Evolutionary conservation across 2,113 vertebrate genomes (phyloP), one percentile per base, ranked within the genome.

Genomic region (Gnathonemus longibarbis): DNA sequence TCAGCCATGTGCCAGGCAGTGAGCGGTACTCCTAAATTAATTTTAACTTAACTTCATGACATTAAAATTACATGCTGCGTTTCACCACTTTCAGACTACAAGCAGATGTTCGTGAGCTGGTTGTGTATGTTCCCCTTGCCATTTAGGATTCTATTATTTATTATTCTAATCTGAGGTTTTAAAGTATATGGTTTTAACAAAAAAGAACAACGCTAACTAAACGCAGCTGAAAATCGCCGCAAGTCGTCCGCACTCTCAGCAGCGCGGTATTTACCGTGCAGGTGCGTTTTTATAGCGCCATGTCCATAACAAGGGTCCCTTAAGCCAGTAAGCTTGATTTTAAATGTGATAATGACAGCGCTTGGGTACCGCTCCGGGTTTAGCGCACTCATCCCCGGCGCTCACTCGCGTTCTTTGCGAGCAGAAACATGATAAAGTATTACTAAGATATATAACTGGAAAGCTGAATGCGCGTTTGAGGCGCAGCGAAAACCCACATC

Each of bases 401-500:
- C 87, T 66, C 87, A 46, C 53, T 42, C 35, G 19, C 39, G 39
- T 88, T 45, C 53, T 45, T 46, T 66, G 52, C 39, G 53, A 66
- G 42, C 58, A 66, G 42, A 88, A 88, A 70, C 24, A 46, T 45
- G 39, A 62, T 48, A 21, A 74, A 45, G 24, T 19, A 66, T 88
- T 45, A 88, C 10, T 13, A 48, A 15, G 3, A 74, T 27, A 74
- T 27, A 35, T 74, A 88, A 88, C 35, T 70, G 45, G 56, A 88
- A 88, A 70, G 87, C 17, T 5, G 66, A 66, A 53, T 53, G 87
- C 53, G 50, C 87, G 87, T 88, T 88, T 88, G 87, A 88, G 62
- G 62, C 45, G 66, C 45, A 70, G 53, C 42, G 27, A 70, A 50
- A 84, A 90, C 89, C 74, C 84, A 87, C 89, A 70, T 90, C 80